A percentile compares a stretch with the other conserved stretches of the same genome.
phyloP scores from a whole-genome alignment of 92 coral and sea anemone species.

The Epizoanthus rinbou region DNA sequence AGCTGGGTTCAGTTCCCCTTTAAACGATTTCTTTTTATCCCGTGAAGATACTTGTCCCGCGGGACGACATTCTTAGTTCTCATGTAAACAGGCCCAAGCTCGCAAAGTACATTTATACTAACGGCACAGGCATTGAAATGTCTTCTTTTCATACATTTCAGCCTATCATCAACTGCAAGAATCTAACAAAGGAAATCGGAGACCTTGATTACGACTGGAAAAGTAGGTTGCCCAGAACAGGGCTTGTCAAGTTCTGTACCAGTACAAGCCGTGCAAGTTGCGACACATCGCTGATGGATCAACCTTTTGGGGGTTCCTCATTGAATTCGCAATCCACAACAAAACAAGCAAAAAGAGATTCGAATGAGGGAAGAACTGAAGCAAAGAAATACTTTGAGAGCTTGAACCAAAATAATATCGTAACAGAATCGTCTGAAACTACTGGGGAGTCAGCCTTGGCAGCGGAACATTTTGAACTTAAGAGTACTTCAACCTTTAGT shows the following conservation, averaged over 20 bases:
- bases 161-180: slow-evolving; percentile 63
- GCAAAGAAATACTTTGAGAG: not conserved
- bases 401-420: not conserved
- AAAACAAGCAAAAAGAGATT: not conserved
- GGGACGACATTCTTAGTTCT: no score
- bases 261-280: not conserved
- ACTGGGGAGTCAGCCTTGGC: not conserved
- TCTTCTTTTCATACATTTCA: not conserved
- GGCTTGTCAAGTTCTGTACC: slow-evolving; percentile 51
- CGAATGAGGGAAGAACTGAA: not conserved
- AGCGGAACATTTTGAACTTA: not conserved
- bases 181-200: slow-evolving; percentile 56
- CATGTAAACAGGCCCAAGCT: not conserved
- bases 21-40: no score
- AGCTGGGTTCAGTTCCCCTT: no score
- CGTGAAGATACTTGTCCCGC: no score
- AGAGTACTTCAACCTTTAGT: not conserved
- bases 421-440: not conserved
- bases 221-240: slow-evolving; percentile 49
- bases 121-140: not conserved
- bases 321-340: not conserved
- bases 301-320: not conserved
- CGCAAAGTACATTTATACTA: not conserved
- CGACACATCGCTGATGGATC: not conserved
- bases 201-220: slow-evolving; percentile 55